Conservation (phyloP, 2,797 vertebrate species). For the Syndactyla subalaris region DNA sequence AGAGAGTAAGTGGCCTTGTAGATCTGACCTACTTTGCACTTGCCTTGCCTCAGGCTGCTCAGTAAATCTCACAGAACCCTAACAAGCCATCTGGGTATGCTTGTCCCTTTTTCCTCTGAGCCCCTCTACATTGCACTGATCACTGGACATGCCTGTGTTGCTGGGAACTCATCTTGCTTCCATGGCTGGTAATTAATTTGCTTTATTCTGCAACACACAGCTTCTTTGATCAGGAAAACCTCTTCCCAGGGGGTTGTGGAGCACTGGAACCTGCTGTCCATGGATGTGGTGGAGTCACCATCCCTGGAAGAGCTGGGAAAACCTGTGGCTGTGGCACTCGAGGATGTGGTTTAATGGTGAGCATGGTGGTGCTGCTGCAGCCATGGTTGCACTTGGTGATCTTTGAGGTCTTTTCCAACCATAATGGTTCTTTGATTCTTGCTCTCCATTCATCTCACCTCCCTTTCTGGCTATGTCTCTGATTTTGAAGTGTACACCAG, state of each 20-base stretch:
- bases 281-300: neutral
- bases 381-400: neutral
- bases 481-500: neutral
- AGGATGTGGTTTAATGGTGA: neutral
- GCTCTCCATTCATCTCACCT: neutral
- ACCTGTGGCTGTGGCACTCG: neutral
- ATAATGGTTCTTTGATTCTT: neutral
- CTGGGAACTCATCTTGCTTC: rapidly evolving
- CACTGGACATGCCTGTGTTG: neutral
- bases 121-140: rapidly evolving
- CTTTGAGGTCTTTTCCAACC: neutral
- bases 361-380: neutral
- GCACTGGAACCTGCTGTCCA: neutral
- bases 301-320: neutral
- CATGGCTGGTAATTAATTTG: neutral
- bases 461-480: neutral
- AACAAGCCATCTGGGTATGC: neutral
- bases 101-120: neutral
- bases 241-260: neutral
- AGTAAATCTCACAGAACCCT: neutral
- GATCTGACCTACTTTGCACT: neutral
- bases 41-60: neutral
- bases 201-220: neutral
- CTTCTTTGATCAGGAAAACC: too few relatives aligned
- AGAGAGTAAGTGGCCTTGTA: neutral